Conservation (phyloP, 2,797 vertebrate species). For the Xerus rutilus region DNA sequence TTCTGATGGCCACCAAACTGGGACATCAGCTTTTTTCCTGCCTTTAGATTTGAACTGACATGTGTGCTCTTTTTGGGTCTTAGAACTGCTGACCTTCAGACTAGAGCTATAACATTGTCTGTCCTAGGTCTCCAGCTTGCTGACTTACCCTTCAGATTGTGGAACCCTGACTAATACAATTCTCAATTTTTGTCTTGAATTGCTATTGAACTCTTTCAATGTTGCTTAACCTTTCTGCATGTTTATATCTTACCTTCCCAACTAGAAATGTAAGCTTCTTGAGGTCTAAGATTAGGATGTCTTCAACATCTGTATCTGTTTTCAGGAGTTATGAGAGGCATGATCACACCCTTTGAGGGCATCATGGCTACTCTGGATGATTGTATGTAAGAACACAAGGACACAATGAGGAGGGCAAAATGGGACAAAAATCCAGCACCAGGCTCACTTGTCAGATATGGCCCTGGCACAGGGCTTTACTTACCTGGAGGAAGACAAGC, state of each 20-base stretch:
- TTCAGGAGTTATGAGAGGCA: not conserved
- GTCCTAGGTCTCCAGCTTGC: not conserved
- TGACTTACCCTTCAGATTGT: not conserved
- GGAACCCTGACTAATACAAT: not conserved
- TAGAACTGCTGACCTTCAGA: not conserved
- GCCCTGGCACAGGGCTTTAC: not conserved
- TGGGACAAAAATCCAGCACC: not conserved
- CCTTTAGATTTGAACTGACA: not conserved
- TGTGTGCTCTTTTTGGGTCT: not conserved
- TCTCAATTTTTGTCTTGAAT: not conserved
- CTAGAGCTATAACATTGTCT: not conserved
- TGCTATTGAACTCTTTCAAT: not conserved
- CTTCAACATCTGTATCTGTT: not conserved
- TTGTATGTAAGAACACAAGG: not conserved
- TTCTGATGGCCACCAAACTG: not conserved
- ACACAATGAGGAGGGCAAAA: not conserved
- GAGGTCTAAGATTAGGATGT: not conserved
- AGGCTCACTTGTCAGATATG: not conserved
- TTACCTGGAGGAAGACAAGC: not conserved
- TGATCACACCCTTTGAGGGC: not conserved
- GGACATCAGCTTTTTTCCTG: not conserved
- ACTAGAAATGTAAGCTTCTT: not conserved
- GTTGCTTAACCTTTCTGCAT: not conserved
- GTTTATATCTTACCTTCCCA: not conserved
- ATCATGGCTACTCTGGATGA: accelerated